Evolutionary conservation across 1,140 invertebrate genomes (phyloP).

Genomic region (Daktulosphaira vitifoliae): DNA sequence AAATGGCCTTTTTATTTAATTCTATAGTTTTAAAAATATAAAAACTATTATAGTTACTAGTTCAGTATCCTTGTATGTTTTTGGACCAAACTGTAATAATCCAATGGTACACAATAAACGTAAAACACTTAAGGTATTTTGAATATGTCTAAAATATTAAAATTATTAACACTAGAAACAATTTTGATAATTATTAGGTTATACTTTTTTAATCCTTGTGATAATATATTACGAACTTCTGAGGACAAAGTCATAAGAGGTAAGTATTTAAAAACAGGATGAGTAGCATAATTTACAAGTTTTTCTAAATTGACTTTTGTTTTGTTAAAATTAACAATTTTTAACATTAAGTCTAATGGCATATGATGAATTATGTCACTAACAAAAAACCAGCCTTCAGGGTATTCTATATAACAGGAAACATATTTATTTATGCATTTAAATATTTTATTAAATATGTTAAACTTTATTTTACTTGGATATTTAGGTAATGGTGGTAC

Average conservation of each 20-base stretch:
- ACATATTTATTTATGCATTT: background rate
- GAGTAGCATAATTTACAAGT: slow-evolving; percentile 47
- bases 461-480: slow-evolving; percentile 42
- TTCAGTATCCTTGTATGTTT: slow-evolving; percentile 59
- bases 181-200: background rate
- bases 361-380: slow-evolving; percentile 62
- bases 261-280: slow-evolving; percentile 60
- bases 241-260: slow-evolving; percentile 52
- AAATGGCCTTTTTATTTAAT: background rate
- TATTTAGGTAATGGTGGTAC: slow-evolving; percentile 59
- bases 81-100: slow-evolving; percentile 60
- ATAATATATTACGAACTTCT: slow-evolving; percentile 31
- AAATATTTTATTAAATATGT: background rate
- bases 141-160: slow-evolving; percentile 51
- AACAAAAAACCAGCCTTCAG: slow-evolving; percentile 64
- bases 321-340: slow-evolving; percentile 55
- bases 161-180: slow-evolving; percentile 3
- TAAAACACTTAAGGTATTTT: slow-evolving; percentile 51
- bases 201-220: slow-evolving; percentile 33
- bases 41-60: slow-evolving; percentile 41
- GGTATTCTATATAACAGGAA: slow-evolving; percentile 45
- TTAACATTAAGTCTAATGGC: slow-evolving; percentile 62
- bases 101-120: slow-evolving; percentile 56
- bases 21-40: background rate
- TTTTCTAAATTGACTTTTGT: slow-evolving; percentile 51